Evolutionary conservation across 2,888 invertebrate species (phyloP).

Genomic region (Tenthredo distinguenda): DNA sequence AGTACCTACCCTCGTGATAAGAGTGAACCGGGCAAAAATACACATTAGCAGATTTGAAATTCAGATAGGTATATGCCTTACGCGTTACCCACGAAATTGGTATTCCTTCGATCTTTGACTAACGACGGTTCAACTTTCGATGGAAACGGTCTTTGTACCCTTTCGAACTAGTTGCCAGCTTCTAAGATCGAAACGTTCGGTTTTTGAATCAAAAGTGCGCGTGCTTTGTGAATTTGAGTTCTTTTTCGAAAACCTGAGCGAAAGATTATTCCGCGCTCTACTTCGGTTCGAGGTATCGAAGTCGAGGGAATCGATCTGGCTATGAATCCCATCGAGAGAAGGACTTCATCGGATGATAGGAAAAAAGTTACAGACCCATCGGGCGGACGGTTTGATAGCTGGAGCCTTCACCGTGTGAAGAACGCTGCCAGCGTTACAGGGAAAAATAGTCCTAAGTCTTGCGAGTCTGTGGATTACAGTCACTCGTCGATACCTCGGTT

Average conservation of each 20-base stretch:
- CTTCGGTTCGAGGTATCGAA: neutral
- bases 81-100: slow-evolving; percentile 10
- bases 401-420: neutral
- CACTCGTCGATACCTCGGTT: neutral
- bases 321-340: neutral
- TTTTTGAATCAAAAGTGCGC: no score
- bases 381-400: neutral
- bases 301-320: neutral
- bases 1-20: slow-evolving; percentile 67
- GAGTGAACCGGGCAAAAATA: slow-evolving; percentile 71
- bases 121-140: neutral
- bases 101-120: slow-evolving; percentile 12
- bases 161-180: neutral
- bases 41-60: slow-evolving; percentile 76
- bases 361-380: neutral
- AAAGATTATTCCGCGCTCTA: no score
- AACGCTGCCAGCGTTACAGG: no score
- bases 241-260: no score
- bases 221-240: no score
- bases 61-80: slow-evolving; percentile 64
- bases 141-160: no score
- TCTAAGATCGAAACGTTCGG: no score
- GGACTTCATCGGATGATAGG: neutral
- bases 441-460: neutral
- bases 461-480: neutral